Base-by-base conservation (phyloP, 2,113 vertebrate species). In the Pelmatolapia mariae region DNA sequence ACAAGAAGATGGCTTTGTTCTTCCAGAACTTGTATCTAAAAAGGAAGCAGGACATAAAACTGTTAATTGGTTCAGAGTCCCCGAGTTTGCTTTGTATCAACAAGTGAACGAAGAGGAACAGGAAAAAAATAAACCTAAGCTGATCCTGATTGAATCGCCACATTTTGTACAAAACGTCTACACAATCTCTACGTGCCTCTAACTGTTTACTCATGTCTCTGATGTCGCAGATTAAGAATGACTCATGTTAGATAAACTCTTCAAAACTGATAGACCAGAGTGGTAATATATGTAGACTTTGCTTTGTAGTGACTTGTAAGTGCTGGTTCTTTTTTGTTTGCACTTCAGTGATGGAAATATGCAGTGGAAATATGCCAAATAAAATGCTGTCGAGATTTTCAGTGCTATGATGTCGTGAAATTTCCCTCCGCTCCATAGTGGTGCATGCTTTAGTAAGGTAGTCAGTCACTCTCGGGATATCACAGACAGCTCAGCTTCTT, bases 1-100 rank as follows among this genome's bases (percentile, higher is more conserved):
- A 97, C 4, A 97, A 94, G 56, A 97, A 96, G 10, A 95, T 86
- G 2, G 95, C 96, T 81, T 97, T 98, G 93, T 94, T 97, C 89
- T 94, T 97, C 96, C 96, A 97, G 89, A 94, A 96, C 80, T 95
- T 97, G 68, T 95, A 95, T 66, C 96, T 96, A 6, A 59, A 76
- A n/a, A 43, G 50, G 36, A 89, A 82, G 45, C 4, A 4, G 29
- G 45, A 2, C 7, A 83, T 24, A 50, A n/a, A 54, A 50, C n/a
- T 7, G 24, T 80, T 12, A n/a, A 24, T 45, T 38, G 10, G 22
- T 54, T 22, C n/a, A 11, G 10, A 54, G 52, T 10, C 52, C 11
- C n/a, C 3, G 7, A 52, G 16, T 50, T 50, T 50, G 47, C 16
- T 19, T 19, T 50, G 47, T 7, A 50, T 50, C 47, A 50, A 50